phyloP scores from a whole-genome alignment of 2,113 vertebrate species.

The Lasiurus borealis region DNA sequence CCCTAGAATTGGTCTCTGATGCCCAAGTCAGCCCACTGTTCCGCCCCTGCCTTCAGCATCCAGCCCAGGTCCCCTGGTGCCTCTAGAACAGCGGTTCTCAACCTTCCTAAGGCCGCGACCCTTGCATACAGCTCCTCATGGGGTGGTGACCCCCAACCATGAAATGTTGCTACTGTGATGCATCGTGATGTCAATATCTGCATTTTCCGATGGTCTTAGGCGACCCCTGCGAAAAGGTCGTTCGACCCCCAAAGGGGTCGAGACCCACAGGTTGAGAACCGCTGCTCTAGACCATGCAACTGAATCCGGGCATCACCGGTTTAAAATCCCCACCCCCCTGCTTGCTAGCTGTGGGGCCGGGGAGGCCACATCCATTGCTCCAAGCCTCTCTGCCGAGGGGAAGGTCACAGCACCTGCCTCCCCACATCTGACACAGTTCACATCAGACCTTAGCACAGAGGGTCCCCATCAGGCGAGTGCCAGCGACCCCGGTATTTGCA shows the following conservation, averaged over 20 bases:
- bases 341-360: not conserved
- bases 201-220: too few relatives aligned
- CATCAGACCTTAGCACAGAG: not conserved
- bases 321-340: not conserved
- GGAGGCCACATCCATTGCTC: not conserved
- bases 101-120: too few relatives aligned
- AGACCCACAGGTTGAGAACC: not conserved
- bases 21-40: not conserved
- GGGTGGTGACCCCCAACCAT: too few relatives aligned
- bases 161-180: too few relatives aligned
- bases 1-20: not conserved
- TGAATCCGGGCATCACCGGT: not conserved
- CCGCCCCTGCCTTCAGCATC: not conserved
- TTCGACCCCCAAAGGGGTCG: too few relatives aligned
- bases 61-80: not conserved
- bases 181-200: too few relatives aligned
- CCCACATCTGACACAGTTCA: fast-evolving
- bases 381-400: not conserved
- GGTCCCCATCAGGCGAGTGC: not conserved
- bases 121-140: too few relatives aligned
- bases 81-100: too few relatives aligned
- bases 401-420: not conserved
- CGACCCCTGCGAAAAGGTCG: too few relatives aligned
- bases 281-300: not conserved
- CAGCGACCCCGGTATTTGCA: fast-evolving